Conservation (phyloP, 2,797 vertebrate genomes). For the Phylloscopus collybita region DNA sequence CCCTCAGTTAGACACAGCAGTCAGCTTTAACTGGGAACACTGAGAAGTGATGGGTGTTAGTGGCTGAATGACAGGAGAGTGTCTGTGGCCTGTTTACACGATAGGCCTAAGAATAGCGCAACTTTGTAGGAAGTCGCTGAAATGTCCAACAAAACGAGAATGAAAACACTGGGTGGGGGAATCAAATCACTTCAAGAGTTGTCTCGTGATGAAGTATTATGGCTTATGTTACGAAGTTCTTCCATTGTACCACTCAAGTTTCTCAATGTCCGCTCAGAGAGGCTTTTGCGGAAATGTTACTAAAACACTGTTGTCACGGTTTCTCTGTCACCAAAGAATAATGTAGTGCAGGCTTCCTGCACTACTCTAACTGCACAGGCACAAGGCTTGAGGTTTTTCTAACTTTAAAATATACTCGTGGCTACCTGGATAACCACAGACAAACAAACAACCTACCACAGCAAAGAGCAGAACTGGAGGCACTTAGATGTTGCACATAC, state of each 20-base stretch:
- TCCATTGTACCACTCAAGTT: background rate
- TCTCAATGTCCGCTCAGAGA: background rate
- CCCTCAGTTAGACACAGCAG: background rate
- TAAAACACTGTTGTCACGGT: constrained; percentile 19
- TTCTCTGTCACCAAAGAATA: constrained; percentile 30
- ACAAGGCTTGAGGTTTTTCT: background rate
- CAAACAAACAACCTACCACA: background rate
- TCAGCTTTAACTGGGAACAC: background rate
- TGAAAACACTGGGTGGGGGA: constrained; percentile 29
- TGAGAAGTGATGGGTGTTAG: constrained; percentile 17
- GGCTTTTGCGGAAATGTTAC: constrained; percentile 47
- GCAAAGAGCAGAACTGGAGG: background rate
- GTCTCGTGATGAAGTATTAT: background rate
- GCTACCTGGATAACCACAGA: constrained; percentile 19
- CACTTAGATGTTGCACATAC: background rate
- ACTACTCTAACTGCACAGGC: background rate
- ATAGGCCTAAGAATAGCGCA: constrained; percentile 48
- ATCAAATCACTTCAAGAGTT: constrained; percentile 10
- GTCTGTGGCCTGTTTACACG: constrained; percentile 10
- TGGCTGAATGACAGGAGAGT: constrained; percentile 29
- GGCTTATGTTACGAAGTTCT: background rate
- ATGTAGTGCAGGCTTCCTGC: constrained; percentile 58
- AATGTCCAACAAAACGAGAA: constrained; percentile 39
- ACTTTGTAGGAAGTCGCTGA: constrained; percentile 20
- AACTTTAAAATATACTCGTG: constrained; percentile 19